Evolutionary conservation across 2,888 invertebrate species (phyloP), one percentile per base, ranked within the genome.

Genomic region (Eumacrocentrus americanus): DNA sequence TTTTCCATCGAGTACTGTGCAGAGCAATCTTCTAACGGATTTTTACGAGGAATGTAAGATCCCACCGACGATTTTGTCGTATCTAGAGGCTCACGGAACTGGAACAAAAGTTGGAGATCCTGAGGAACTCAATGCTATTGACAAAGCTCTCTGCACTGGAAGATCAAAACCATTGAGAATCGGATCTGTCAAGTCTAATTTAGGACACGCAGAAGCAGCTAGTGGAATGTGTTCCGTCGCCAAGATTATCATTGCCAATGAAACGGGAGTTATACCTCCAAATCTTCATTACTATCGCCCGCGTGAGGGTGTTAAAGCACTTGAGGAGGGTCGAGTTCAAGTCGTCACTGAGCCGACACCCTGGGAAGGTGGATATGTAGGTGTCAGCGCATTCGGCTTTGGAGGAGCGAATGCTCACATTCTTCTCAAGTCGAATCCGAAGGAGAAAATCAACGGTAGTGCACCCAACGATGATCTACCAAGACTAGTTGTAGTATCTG

Each of bases 121-220:
- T 0, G 94, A 95, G 77, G 98, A 98, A 81, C 83, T 94, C 58
- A 84, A 88, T 67, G 91, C 94, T 0, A 88, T 98, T 51, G 90
- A 92, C 50, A 89, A 89, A 68, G 86, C 92, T 34, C 88, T 95
- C 77, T 91, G 91, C 73, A 84, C 86, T 2, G 87, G 87, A 16
- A 85, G 95, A n/a, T 87, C 85, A 0, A 88, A 86, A 0, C 91
- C 96, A 0, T 84, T 95, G 1, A 82, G 87, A 53, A 91, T 98
- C 60, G 97, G 97, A 1, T 94, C 96, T 0, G 89, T 95, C 29
- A 98, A 98, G 78, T 95, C 95, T 0, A 98, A 96, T 81, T 85
- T 96, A 78, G 98, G 98, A 0, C 98, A 98, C 80, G 87, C 92
- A 0, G 98, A 98, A 76, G 91, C 95, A 0, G 88, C 88, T 1